A percentile compares a stretch with the other conserved stretches of the same genome.
These are phyloP conservation scores for Molothrus ater DNA, from an alignment of 2,797 vertebrate species.

Conservation along the genomic window DNA sequence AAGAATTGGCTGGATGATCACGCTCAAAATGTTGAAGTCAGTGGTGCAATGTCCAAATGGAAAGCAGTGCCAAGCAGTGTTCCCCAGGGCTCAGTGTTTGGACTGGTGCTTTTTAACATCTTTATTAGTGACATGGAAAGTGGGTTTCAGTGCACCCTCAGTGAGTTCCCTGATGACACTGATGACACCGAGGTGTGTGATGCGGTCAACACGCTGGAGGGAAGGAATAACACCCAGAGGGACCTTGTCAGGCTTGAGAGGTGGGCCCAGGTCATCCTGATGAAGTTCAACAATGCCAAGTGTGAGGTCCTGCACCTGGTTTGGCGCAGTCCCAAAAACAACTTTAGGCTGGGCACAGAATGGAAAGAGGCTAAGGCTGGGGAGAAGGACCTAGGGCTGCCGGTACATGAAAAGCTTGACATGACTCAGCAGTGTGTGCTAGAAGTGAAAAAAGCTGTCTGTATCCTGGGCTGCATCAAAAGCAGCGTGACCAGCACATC, in stretches of 20 bases:
- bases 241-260: not conserved
- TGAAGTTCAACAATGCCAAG: not conserved
- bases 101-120: not conserved
- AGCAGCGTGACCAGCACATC: not conserved
- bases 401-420: not conserved
- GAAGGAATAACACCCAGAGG: not conserved
- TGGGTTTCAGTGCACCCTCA: not conserved
- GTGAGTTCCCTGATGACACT: not conserved
- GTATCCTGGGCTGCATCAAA: not conserved
- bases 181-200: not conserved
- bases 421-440: not conserved
- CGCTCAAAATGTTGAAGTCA: not conserved
- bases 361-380: not conserved
- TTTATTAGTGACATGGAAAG: not conserved
- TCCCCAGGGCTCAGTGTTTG: not conserved
- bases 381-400: not conserved
- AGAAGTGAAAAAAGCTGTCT: not conserved
- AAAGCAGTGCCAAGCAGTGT: not conserved
- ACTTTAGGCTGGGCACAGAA: not conserved
- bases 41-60: not conserved
- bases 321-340: not conserved
- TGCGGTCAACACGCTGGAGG: fast-evolving
- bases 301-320: not conserved
- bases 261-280: not conserved
- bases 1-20: not conserved